These are phyloP conservation scores for Pterois miles DNA, from an alignment of 2,797 vertebrate species.

Conservation along the genomic window DNA sequence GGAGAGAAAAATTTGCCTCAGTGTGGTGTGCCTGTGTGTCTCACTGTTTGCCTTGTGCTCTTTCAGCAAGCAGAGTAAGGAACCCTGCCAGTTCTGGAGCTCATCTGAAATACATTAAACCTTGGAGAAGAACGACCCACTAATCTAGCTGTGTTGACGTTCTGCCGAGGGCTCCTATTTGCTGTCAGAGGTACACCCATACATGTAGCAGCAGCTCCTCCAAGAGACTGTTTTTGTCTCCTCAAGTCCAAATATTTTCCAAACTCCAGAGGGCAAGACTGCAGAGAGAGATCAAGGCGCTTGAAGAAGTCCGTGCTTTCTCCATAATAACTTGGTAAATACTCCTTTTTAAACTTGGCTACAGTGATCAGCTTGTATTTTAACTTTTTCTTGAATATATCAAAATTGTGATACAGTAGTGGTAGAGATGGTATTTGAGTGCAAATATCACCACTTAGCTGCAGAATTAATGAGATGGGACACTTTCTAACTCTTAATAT, in stretches of 20 bases:
- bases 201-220: slow-evolving; percentile 70
- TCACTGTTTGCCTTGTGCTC: slow-evolving; percentile 44
- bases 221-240: slow-evolving; percentile 58
- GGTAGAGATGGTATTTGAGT: not conserved
- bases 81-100: slow-evolving; percentile 60
- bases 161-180: slow-evolving; percentile 56
- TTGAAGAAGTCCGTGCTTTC: slow-evolving; percentile 38
- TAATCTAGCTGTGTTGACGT: slow-evolving; percentile 50
- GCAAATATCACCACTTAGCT: not conserved
- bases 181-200: slow-evolving; percentile 68
- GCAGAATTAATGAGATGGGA: not conserved
- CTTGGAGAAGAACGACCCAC: slow-evolving; percentile 67
- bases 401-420: not conserved
- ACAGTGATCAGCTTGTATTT: not conserved
- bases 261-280: slow-evolving; percentile 60
- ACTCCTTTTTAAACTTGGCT: slow-evolving; percentile 29
- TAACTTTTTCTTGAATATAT: not conserved
- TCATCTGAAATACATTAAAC: slow-evolving; percentile 79
- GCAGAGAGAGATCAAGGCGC: slow-evolving; percentile 32
- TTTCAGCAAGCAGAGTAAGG: slow-evolving; percentile 47
- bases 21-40: slow-evolving; percentile 27
- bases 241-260: slow-evolving; percentile 73
- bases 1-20: slow-evolving; percentile 43
- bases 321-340: slow-evolving; percentile 65
- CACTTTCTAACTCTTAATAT: not conserved